Evolutionary conservation across 2,113 vertebrate genomes (phyloP).

Genomic region (Anas platyrhynchos): DNA sequence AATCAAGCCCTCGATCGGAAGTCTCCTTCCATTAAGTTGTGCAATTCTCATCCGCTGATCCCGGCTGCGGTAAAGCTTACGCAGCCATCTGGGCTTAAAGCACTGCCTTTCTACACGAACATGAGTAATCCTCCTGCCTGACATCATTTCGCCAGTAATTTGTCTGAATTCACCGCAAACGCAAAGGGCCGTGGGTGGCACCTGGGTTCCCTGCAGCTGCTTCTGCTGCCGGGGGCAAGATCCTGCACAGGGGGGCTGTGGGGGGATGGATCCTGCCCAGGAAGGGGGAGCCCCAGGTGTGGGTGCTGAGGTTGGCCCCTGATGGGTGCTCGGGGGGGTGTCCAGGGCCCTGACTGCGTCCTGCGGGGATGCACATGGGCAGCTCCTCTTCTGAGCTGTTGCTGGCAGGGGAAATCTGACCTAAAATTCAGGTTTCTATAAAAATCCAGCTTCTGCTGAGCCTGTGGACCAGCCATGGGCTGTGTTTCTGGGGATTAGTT

Average conservation of each 20-base stretch:
- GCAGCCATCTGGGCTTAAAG: slow-evolving; percentile 20
- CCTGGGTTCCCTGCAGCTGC: neutral
- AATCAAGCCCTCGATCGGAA: neutral
- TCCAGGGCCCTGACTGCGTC: neutral
- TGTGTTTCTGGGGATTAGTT: neutral
- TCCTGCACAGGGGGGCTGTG: accelerated
- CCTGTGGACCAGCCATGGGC: neutral
- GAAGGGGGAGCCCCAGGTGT: accelerated
- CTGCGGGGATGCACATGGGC: neutral
- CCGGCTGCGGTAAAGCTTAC: neutral
- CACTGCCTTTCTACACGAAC: slow-evolving; percentile 18
- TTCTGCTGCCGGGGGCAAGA: neutral
- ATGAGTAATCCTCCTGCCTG: slow-evolving; percentile 43
- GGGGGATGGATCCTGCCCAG: neutral
- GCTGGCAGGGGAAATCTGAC: neutral
- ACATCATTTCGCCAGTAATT: neutral
- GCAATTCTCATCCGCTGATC: neutral
- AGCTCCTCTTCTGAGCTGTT: neutral
- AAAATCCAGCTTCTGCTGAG: neutral
- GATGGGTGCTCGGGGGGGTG: accelerated
- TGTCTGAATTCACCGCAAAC: neutral
- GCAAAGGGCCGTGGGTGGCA: neutral
- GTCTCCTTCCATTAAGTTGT: neutral
- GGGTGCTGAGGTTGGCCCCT: accelerated
- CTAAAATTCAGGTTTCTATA: neutral